phyloP scores from a whole-genome alignment of 2,888 invertebrate species.

The Elegia similella region DNA sequence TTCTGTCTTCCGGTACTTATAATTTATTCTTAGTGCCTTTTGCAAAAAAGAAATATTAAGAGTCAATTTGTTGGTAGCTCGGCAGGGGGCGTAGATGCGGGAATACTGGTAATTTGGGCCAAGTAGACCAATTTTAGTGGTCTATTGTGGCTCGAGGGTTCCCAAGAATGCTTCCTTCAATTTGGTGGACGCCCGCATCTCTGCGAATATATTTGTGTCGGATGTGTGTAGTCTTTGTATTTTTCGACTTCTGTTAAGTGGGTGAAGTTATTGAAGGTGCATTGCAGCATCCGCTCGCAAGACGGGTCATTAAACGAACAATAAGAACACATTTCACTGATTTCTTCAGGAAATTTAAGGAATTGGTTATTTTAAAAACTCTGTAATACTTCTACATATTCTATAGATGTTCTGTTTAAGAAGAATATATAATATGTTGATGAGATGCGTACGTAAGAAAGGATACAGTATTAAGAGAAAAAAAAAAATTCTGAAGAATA shows the following conservation, averaged over 20 bases:
- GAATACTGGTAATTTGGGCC: conserved; percentile 75
- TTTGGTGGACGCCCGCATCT: conserved; percentile 64
- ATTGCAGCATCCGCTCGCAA: background rate
- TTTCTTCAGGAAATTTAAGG: too few species aligned
- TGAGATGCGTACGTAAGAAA: too few species aligned
- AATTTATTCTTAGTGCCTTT: conserved; percentile 26
- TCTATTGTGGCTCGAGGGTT: conserved; percentile 61
- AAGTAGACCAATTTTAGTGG: conserved; percentile 69
- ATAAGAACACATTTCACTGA: too few species aligned
- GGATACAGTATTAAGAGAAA: background rate
- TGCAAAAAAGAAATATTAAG: conserved; percentile 46
- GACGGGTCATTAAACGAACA: background rate
- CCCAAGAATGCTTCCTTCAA: conserved; percentile 70
- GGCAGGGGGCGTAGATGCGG: conserved; percentile 72
- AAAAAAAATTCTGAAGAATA: background rate
- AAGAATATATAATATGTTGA: too few species aligned
- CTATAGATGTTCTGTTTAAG: too few species aligned
- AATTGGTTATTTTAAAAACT: too few species aligned
- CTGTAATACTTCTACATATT: too few species aligned
- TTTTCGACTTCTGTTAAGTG: conserved; percentile 18
- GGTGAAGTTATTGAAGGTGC: conserved; percentile 2
- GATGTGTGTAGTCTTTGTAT: conserved; percentile 22
- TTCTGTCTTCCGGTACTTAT: conserved; percentile 31
- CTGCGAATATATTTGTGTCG: conserved; percentile 61
- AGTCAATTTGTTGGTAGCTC: conserved; percentile 42